Conservation (phyloP, 2,797 vertebrate genomes). For the Distichodus sexfasciatus region DNA sequence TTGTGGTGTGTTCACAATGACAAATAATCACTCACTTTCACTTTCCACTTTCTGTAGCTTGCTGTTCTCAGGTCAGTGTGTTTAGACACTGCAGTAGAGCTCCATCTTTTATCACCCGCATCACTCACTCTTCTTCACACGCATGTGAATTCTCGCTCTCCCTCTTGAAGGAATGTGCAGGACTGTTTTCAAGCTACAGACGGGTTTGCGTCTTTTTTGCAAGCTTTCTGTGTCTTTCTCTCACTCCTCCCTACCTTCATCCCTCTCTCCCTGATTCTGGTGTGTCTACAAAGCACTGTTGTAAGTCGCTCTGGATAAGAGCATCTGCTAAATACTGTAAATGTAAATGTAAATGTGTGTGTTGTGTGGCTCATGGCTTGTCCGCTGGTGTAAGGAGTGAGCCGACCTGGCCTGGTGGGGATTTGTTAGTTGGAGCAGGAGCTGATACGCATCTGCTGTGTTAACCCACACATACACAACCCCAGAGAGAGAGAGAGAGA, state of each 20-base stretch:
- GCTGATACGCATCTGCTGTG: slow-evolving; percentile 69
- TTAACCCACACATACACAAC: slow-evolving; percentile 67
- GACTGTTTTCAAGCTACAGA: slow-evolving; percentile 1
- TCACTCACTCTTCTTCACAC: background rate
- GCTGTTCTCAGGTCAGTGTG: no score
- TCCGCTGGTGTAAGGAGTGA: no score
- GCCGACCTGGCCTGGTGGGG: no score
- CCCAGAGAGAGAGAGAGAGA: slow-evolving; percentile 54
- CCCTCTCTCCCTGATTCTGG: background rate
- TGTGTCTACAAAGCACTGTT: no score
- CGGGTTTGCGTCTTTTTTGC: background rate
- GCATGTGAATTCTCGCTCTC: background rate
- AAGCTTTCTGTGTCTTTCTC: background rate
- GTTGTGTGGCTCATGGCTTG: slow-evolving; percentile 51
- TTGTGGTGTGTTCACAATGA: no score
- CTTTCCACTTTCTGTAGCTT: no score
- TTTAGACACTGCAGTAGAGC: no score
- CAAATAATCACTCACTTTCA: no score
- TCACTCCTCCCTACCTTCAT: background rate
- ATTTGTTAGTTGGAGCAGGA: slow-evolving; percentile 69
- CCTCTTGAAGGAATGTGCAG: background rate
- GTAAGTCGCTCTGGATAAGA: no score
- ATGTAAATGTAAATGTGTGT: no score
- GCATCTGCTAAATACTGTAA: no score
- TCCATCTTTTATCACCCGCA: no score